Percentiles rank a stretch among this genome's conserved stretches.
Evolutionary conservation across 1,140 invertebrate species (phyloP).

Genomic region (Drosophila tsacasi): DNA sequence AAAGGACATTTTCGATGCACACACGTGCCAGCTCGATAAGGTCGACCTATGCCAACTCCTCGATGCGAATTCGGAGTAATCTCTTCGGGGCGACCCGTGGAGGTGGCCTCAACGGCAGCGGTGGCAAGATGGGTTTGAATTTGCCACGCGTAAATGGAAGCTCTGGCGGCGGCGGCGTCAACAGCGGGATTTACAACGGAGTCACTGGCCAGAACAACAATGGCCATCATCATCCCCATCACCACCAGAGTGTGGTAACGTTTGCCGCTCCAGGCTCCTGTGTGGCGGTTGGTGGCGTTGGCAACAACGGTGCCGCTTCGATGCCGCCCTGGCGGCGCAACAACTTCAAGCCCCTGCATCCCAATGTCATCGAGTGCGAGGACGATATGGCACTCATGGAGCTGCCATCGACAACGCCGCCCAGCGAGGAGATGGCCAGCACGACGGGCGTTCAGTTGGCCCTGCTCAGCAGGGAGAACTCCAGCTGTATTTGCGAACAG

Average conservation of each 20-base stretch:
- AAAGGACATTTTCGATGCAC: conserved; percentile 81
- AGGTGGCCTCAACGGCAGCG: conserved; percentile 13
- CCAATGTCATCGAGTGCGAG: conserved; percentile 76
- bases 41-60: conserved; percentile 77
- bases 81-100: conserved; percentile 43
- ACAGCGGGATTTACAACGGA: conserved; percentile 26
- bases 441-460: conserved; percentile 53
- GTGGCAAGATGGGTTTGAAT: conserved; percentile 30
- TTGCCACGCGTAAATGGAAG: conserved; percentile 23
- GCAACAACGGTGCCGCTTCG: neutral
- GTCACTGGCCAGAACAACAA: conserved; percentile 50
- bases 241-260: conserved; percentile 66
- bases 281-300: neutral
- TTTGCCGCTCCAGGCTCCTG: conserved; percentile 49
- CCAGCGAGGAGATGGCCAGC: conserved; percentile 59
- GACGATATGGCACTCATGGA: conserved; percentile 76
- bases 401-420: conserved; percentile 59
- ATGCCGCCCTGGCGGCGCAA: conserved; percentile 76
- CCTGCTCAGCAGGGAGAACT: conserved; percentile 56
- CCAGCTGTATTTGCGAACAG: conserved; percentile 74
- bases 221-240: conserved; percentile 28
- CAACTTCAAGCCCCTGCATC: conserved; percentile 77
- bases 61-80: conserved; percentile 80
- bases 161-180: conserved; percentile 19
- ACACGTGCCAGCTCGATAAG: conserved; percentile 80